A percentile compares a stretch with the other conserved stretches of the same genome.
phyloP scores from a whole-genome alignment of 1,140 invertebrate species.

The Solenopsis invicta region DNA sequence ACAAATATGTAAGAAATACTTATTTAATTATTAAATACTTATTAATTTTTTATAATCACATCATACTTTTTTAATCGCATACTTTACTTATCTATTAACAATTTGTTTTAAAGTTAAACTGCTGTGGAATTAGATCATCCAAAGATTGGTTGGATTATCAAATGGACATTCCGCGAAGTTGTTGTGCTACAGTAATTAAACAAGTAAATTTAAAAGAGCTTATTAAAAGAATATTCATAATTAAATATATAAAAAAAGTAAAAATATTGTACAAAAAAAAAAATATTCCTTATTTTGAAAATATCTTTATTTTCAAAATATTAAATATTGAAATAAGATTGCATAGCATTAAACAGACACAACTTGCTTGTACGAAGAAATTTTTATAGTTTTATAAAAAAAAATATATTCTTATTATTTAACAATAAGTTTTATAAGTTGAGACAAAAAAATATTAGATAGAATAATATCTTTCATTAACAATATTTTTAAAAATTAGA shows the following conservation, averaged over 20 bases:
- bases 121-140: constrained; percentile 77
- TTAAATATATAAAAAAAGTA: background rate
- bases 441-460: too few species aligned
- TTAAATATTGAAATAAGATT: too few species aligned
- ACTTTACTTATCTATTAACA: background rate
- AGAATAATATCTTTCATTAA: too few species aligned
- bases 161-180: constrained; percentile 76
- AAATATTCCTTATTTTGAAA: too few species aligned
- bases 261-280: background rate
- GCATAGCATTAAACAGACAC: too few species aligned
- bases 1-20: constrained; percentile 74
- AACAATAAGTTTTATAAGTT: too few species aligned
- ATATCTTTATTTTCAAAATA: too few species aligned
- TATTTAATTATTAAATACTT: too few species aligned
- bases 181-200: constrained; percentile 68
- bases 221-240: constrained; percentile 1
- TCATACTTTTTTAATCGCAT: background rate
- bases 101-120: constrained; percentile 69
- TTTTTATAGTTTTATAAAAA: too few species aligned
- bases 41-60: constrained; percentile 4
- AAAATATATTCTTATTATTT: too few species aligned
- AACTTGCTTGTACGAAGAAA: too few species aligned
- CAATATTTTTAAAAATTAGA: too few species aligned
- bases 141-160: constrained; percentile 74
- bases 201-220: constrained; percentile 61